These are phyloP conservation scores for Liolophura sinensis DNA, from an alignment of 1,140 invertebrate genomes.

Conservation along the genomic window DNA sequence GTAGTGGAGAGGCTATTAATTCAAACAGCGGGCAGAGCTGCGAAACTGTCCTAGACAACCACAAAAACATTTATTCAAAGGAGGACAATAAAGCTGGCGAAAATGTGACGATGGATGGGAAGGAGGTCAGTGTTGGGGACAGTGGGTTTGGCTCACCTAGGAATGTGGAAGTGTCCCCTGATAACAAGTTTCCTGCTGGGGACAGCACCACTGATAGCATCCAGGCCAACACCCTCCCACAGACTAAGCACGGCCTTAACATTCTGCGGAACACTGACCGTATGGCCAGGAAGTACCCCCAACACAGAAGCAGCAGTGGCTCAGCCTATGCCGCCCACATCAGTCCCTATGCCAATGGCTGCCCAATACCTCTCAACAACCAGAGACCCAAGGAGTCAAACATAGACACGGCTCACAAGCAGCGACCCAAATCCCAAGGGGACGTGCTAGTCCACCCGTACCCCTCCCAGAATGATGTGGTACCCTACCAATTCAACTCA, in stretches of 20 bases:
- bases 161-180: constrained; percentile 16
- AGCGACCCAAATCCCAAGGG: constrained; percentile 1
- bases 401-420: constrained; percentile 3
- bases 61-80: not conserved
- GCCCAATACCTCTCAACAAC: constrained; percentile 5
- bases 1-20: not conserved
- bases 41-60: not conserved
- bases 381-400: constrained; percentile 10
- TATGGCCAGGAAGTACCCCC: not conserved
- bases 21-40: not conserved
- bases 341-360: too few species aligned
- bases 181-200: too few species aligned
- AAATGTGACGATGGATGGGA: constrained; percentile 11
- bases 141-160: constrained; percentile 42
- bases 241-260: constrained; percentile 5
- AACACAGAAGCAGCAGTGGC: constrained; percentile 10
- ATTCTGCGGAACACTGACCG: constrained; percentile 18
- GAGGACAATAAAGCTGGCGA: constrained; percentile 7
- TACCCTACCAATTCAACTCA: constrained; percentile 18
- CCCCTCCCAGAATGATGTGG: constrained; percentile 15
- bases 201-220: constrained; percentile 2
- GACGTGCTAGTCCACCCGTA: not conserved
- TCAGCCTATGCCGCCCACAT: constrained; percentile 8
- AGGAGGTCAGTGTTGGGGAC: constrained; percentile 31
- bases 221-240: constrained; percentile 3